Evolutionary conservation across 2,113 vertebrate genomes (phyloP), one percentile per base, ranked within the genome.

Genomic region (Ploceus nigricollis): DNA sequence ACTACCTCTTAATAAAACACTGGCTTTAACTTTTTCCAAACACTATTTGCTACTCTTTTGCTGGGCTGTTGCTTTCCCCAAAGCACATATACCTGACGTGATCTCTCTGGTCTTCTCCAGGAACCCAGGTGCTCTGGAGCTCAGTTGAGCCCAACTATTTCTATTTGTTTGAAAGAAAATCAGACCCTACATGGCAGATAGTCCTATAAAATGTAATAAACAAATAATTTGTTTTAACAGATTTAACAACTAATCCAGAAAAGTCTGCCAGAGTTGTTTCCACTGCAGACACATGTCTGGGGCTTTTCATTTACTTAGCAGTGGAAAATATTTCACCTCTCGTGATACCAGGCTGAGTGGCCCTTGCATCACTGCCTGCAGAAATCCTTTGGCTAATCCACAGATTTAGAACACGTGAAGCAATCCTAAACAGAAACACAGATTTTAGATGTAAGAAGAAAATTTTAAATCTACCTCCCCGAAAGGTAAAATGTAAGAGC

Each of bases 361-460:
- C 45, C 27, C 33, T 89, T 37, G 5, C 30, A 58, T 30, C 1
- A 0, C 5, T 45, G 68, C 54, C n/a, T 51, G 51, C 75, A 89
- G 69, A 94, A 93, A 84, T 61, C 48, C 68, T 85, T 86, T 54
- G 53, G 60, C 82, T 96, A 93, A 91, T 83, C 82, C 66, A 72
- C 2, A 0, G 53, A 75, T 89, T 96, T 65, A 70, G 76, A 87
- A 77, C 7, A 64, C 13, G 9, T 11, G 56, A 82, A 89, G 64
- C 14, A 81, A 76, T 56, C 30, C 65, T 72, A 45, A 72, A 3
- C 28, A 93, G 69, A 91, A 94, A 72, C 21, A 7, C 19, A n/a
- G 63, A 23, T 50, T 47, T 47, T 37, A 64, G 31, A 66, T 5
- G 19, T 2, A 28, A 8, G 24, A 78, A 68, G 28, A 68, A 17